A percentile compares a stretch with the other conserved stretches of the same genome.
phyloP scores from a whole-genome alignment of 2,797 vertebrate species.

The Falco biarmicus region DNA sequence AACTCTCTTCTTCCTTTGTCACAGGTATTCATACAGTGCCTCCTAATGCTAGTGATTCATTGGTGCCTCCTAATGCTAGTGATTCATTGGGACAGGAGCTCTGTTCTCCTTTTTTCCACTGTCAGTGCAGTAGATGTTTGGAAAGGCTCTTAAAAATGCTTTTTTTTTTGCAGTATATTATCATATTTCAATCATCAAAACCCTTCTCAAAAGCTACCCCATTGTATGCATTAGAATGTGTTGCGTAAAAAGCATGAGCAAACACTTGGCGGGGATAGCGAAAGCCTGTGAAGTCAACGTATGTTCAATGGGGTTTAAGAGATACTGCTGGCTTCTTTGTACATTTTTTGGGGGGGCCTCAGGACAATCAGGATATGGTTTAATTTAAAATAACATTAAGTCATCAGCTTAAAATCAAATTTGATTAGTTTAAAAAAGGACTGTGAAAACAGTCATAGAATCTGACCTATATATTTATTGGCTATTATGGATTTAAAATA shows the following conservation, averaged over 20 bases:
- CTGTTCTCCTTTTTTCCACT: background rate
- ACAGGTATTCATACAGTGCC: background rate
- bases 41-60: accelerated
- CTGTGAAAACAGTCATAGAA: background rate
- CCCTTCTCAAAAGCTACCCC: background rate
- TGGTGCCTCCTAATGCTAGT: accelerated
- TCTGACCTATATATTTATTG: background rate
- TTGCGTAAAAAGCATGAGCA: background rate
- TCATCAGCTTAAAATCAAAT: background rate
- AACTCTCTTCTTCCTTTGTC: background rate
- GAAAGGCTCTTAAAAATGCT: background rate
- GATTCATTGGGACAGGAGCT: background rate
- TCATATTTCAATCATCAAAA: background rate
- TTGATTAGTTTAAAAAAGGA: background rate
- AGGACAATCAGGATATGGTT: background rate
- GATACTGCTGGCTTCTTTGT: background rate
- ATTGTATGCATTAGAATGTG: background rate
- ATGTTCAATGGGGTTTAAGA: background rate
- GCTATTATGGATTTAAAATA: background rate
- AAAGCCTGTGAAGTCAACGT: background rate
- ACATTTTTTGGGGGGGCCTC: background rate
- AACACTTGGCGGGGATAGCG: background rate
- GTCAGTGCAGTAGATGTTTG: background rate
- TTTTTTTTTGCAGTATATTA: background rate
- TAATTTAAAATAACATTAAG: conserved; percentile 10